Percentiles rank a stretch among this genome's conserved stretches.
phyloP scores from a whole-genome alignment of 2,888 invertebrate species.

The Rhingia campestris region DNA sequence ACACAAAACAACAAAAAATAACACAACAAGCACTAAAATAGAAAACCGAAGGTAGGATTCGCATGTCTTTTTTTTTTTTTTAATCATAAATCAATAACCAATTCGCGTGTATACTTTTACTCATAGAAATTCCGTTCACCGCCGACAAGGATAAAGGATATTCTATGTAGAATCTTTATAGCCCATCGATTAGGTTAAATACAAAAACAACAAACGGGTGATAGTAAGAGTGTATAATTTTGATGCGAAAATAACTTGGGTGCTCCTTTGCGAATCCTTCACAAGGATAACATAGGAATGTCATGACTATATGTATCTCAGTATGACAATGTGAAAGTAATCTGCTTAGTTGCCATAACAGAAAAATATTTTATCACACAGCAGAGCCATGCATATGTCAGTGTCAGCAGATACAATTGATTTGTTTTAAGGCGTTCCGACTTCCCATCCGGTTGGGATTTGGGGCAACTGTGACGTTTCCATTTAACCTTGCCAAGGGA shows the following conservation, averaged over 20 bases:
- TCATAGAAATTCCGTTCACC: neutral
- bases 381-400: slow-evolving; percentile 17
- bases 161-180: slow-evolving; percentile 1
- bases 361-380: slow-evolving; percentile 13
- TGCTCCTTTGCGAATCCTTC: slow-evolving; percentile 15
- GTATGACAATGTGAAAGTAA: neutral
- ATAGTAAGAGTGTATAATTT: slow-evolving; percentile 12
- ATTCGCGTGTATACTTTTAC: slow-evolving; percentile 42
- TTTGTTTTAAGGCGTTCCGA: slow-evolving; percentile 37
- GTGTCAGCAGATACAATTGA: slow-evolving; percentile 41
- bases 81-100: slow-evolving; percentile 59
- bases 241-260: slow-evolving; percentile 43
- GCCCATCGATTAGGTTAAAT: slow-evolving; percentile 35
- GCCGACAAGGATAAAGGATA: slow-evolving; percentile 9
- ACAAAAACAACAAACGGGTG: neutral
- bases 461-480: slow-evolving; percentile 35
- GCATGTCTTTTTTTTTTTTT: slow-evolving; percentile 40
- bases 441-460: slow-evolving; percentile 13
- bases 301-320: neutral
- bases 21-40: slow-evolving; percentile 37
- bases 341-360: neutral
- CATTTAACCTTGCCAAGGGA: neutral
- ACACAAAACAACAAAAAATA: neutral
- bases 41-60: slow-evolving; percentile 35
- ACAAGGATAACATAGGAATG: neutral